Evolutionary conservation across 1,140 invertebrate species (phyloP).

Genomic region (Globodera rostochiensis): DNA sequence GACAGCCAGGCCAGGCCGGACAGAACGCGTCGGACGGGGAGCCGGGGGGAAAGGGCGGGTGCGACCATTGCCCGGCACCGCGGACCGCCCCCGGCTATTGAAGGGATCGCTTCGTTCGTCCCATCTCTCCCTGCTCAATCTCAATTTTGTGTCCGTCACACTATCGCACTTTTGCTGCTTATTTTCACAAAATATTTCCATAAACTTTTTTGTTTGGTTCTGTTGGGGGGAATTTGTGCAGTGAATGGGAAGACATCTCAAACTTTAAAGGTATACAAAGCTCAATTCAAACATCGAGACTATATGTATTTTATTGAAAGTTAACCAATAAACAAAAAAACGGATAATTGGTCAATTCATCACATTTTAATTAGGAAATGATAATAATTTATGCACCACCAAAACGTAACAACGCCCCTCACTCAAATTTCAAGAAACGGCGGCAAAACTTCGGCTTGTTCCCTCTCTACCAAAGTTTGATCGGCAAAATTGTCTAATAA

Average conservation of each 20-base stretch:
- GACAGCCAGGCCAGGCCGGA: slow-evolving; percentile 42
- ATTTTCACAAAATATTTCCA: too few relatives aligned
- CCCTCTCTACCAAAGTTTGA: too few relatives aligned
- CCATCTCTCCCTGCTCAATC: not conserved
- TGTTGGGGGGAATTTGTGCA: too few relatives aligned
- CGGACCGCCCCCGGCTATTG: slow-evolving; percentile 43
- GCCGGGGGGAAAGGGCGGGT: slow-evolving; percentile 37
- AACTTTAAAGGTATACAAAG: too few relatives aligned
- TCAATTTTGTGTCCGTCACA: not conserved
- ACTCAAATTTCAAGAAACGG: too few relatives aligned
- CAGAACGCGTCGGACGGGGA: slow-evolving; percentile 37
- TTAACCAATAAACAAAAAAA: not conserved
- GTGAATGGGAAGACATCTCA: too few relatives aligned
- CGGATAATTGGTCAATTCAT: not conserved
- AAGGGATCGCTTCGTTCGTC: not conserved
- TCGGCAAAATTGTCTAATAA: too few relatives aligned
- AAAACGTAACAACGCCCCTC: not conserved
- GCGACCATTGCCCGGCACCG: slow-evolving; percentile 40
- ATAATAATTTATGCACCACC: slow-evolving; percentile 4
- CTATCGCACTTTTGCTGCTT: not conserved
- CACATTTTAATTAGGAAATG: not conserved
- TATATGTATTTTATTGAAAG: not conserved
- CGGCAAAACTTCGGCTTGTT: too few relatives aligned
- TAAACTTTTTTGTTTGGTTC: too few relatives aligned
- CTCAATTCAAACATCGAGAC: too few relatives aligned